Evolutionary conservation across 2,113 vertebrate species (phyloP).

Genomic region (Lathamus discolor): DNA sequence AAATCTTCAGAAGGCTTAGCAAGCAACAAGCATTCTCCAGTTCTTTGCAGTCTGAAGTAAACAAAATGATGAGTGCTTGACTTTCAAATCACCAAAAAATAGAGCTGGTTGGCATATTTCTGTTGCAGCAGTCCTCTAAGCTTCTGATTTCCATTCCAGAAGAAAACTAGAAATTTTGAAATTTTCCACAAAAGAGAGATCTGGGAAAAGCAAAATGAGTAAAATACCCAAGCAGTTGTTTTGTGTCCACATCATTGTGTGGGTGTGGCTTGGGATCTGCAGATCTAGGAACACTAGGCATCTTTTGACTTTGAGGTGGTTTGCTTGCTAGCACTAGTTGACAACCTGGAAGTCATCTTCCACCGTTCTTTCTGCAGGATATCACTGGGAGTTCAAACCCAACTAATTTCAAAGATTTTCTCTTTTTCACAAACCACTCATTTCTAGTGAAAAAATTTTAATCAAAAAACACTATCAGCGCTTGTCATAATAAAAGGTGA

Average conservation of each 20-base stretch:
- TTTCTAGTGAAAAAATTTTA: background rate
- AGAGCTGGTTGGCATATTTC: background rate
- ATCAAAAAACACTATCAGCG: background rate
- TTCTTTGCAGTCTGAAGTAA: background rate
- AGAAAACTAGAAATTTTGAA: background rate
- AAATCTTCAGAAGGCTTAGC: background rate
- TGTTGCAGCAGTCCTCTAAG: background rate
- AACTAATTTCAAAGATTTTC: background rate
- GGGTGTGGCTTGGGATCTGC: background rate
- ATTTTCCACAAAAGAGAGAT: background rate
- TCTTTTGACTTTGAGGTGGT: background rate
- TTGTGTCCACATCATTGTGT: background rate
- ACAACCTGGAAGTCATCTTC: background rate
- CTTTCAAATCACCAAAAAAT: background rate
- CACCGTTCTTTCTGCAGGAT: background rate
- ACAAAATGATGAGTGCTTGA: background rate
- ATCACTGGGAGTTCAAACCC: background rate
- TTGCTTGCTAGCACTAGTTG: background rate
- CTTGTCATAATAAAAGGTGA: background rate
- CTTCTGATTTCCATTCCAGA: background rate
- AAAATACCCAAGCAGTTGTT: background rate
- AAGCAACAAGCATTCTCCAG: background rate
- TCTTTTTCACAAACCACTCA: background rate
- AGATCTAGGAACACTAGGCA: background rate
- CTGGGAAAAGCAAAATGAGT: background rate